Evolutionary conservation across 2,113 vertebrate genomes (phyloP), one percentile per base, ranked within the genome.

Genomic region (Tympanuchus pallidicinctus): DNA sequence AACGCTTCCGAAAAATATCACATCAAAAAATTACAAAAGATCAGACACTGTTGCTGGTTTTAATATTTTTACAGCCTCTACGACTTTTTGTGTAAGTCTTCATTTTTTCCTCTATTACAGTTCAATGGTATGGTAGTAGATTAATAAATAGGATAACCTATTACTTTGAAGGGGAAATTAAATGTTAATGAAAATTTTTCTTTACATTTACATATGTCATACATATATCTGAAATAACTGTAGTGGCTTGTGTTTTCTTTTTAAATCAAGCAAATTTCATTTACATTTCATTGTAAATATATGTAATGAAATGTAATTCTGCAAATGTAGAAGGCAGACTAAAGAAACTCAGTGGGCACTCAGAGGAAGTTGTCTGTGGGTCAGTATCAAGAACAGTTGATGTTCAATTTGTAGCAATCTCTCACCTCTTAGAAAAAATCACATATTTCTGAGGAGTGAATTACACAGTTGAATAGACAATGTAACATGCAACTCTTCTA

Each of bases 341-440:
- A 32, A 50, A 52, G 47, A 69, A 74, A 11, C 16, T 70, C 38
- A 21, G 10, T 18, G 30, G 11, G 18, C 4, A 25, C 36, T 64
- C n/a, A 16, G 38, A 63, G 19, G 82, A 64, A 8, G 36, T 57
- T 64, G 0, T 0, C 2, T 27, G 38, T 17, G 13, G 22, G 16
- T 87, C 57, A 65, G 6, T 70, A 60, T 59, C 4, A 75, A 40
- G 6, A 75, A 19, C 1, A 66, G 15, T 16, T 24, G 14, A 50
- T 79, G 11, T 32, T 75, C 38, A 65, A 30, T 12, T 16, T 5
- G 8, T 21, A 74, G 30, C 0, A 0, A 40, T 20, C 19, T 79
- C 25, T 88, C 6, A 2, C 6, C 6, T 66, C 4, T 16, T 50
- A 80, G 9, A 4, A 43, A 77, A 83, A 52, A 13, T 6, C 5